A percentile compares a stretch with the other conserved stretches of the same genome.
Evolutionary conservation across 2,888 invertebrate genomes (phyloP).

Genomic region (Polylopha cassiicola): DNA sequence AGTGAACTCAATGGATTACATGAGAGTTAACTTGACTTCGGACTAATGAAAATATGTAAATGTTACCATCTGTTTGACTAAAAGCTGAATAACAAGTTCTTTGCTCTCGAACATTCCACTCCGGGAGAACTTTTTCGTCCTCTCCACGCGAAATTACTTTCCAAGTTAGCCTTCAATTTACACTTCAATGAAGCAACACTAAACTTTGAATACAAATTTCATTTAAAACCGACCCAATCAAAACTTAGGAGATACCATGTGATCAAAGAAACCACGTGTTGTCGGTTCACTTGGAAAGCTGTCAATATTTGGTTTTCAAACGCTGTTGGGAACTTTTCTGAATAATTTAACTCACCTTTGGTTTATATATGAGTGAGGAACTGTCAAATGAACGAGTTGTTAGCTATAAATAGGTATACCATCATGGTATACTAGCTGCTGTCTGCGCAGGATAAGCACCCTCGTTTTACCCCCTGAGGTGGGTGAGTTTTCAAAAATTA

Average conservation of each 20-base stretch:
- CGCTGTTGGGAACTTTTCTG: too few species aligned
- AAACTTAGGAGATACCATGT: constrained; percentile 36
- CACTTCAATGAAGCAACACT: constrained; percentile 49
- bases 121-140: constrained; percentile 34
- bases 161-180: constrained; percentile 53
- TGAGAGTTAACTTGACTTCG: constrained; percentile 14
- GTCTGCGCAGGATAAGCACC: too few species aligned
- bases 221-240: constrained; percentile 50
- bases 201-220: constrained; percentile 54
- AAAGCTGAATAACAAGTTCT: constrained; percentile 26
- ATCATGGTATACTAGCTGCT: too few species aligned
- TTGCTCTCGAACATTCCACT: constrained; percentile 31
- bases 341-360: too few species aligned
- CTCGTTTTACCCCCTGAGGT: too few species aligned
- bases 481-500: too few species aligned
- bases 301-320: too few species aligned
- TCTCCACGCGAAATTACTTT: constrained; percentile 42
- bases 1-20: constrained; percentile 15
- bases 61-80: constrained; percentile 22
- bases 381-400: too few species aligned
- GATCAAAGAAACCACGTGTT: constrained; percentile 28
- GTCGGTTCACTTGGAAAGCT: not conserved
- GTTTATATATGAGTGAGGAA: too few species aligned
- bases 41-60: constrained; percentile 32
- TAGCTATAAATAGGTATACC: too few species aligned